Evolutionary conservation across 2,888 invertebrate genomes (phyloP), one percentile per base, ranked within the genome.

Genomic region (Clistopyga incitator): DNA sequence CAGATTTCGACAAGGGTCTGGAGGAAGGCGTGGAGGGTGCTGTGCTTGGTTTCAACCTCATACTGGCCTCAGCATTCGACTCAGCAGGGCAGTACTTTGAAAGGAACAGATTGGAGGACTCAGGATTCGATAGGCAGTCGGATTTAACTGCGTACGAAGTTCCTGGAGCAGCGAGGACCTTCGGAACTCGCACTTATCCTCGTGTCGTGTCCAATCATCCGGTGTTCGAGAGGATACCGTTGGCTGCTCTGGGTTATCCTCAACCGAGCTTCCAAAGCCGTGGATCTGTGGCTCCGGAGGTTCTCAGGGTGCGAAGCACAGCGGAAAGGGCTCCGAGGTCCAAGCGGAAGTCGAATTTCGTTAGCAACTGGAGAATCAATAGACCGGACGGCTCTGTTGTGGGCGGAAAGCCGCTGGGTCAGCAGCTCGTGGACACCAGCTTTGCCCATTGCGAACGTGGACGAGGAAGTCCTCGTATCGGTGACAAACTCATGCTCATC

Each of bases 21-120:
- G 95, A 95, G 82, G 96, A 95, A 83, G 96, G 96, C 10, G 94
- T 96, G 82, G 96, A 96, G 92, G 96, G 96, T 4, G 95, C 95
- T 90, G 94, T 96, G 85, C 95, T 95, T 88, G 96, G 96, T 11
- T 95, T 95, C 87, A 96, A 96, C 88, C 94, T 96, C 92, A 94
- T 96, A 47, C 89, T 96, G 56, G 91, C 93, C 1, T 95, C 96
- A 11, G 95, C 95, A 6, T 95, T 95, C 84, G 93, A 88, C 29
- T 78, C 82, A n/a, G 74, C 54, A 3, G 15, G 47, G 25, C 45
- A n/a, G 38, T 82, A 81, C n/a, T 81, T 80, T 65, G 79, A 84
- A 42, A 79, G 68, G 65, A 86, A 86, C 79, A 71, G 72, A 61
- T 59, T 81, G 59, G 84, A 86, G 59, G 81, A 77, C 64, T 61